Base-by-base conservation (phyloP, 2,888 invertebrate species). In the Merodon equestris region DNA sequence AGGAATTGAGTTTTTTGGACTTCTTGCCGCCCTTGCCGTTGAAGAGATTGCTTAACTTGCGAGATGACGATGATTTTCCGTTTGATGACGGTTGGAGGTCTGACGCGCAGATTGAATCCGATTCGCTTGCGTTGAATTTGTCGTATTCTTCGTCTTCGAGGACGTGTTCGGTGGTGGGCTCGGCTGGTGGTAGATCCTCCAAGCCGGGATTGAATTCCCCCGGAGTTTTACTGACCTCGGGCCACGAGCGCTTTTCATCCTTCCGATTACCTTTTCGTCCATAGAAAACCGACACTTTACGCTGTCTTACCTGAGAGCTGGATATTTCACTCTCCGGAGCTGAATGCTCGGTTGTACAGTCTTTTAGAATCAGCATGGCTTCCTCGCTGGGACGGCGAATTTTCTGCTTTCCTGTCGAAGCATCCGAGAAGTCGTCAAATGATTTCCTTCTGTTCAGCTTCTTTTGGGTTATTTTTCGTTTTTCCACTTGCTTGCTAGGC, bases 311-410 rank as follows among this genome's bases (percentile, higher is more conserved):
- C 60, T 45, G 45, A 42, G n/a, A 4, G 12, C 36, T 5, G 19
- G 42, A 44, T 0, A 57, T 36, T 44, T 81, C 81, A 34, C 57
- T 68, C 13, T 71, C 75, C 1, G 58, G 61, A 0, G 74, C 64
- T 9, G 75, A 60, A 0, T 61, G 72, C 60, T 68, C 70, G 3
- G 63, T 61, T 15, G 89, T 88, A 9, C 88, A 88, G 0, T 90
- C 90, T 61, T 91, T 91, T 15, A 91, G 89, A 63, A 92, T 91
- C 82, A 92, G 90, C 85, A 93, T 88, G 0, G 92, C 93, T 84
- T 93, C 93, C 84, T 95, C 95, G 84, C 95, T 95, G 0, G 95
- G 95, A 54, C 96, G 89, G 27, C 93, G 91, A 74, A 91, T 91
- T 82, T 91, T 91, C 36, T 91, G 90, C 10, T 90, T 90, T 0